Evolutionary conservation across 2,888 invertebrate genomes (phyloP).

Genomic region (Troides oblongomaculatus): DNA sequence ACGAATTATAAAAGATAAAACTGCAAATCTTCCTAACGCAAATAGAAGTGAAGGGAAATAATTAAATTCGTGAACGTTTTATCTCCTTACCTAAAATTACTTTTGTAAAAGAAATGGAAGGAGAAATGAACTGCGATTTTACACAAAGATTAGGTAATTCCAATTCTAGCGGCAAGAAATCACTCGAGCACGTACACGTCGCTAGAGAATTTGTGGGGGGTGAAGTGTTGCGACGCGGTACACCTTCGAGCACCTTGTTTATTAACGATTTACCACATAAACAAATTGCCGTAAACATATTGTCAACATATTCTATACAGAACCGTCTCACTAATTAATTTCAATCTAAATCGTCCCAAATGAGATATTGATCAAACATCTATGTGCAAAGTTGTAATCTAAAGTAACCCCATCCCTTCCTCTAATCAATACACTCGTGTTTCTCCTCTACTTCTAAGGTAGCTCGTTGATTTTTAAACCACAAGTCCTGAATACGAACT

Average conservation of each 20-base stretch:
- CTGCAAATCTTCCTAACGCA: slow-evolving; percentile 8
- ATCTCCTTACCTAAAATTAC: slow-evolving; percentile 37
- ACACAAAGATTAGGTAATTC: slow-evolving; percentile 56
- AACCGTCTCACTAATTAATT: not conserved
- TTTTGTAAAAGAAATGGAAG: slow-evolving; percentile 46
- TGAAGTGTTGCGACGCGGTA: slow-evolving; percentile 32
- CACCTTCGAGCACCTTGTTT: slow-evolving; percentile 27
- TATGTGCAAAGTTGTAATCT: not conserved
- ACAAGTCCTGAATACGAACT: too few relatives aligned
- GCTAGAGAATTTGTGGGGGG: slow-evolving; percentile 43
- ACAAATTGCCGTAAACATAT: not conserved
- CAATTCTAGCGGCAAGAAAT: slow-evolving; percentile 53
- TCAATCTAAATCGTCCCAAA: not conserved
- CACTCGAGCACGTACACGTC: slow-evolving; percentile 59
- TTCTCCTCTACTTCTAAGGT: too few relatives aligned
- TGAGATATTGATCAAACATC: not conserved
- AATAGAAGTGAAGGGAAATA: slow-evolving; percentile 19
- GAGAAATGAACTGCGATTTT: slow-evolving; percentile 49
- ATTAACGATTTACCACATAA: slow-evolving; percentile 16
- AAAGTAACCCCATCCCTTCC: too few relatives aligned
- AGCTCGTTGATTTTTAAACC: too few relatives aligned
- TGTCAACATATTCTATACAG: not conserved
- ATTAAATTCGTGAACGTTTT: slow-evolving; percentile 28
- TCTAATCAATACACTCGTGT: too few relatives aligned
- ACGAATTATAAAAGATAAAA: slow-evolving; percentile 5